Conservation (phyloP, 2,888 invertebrate species). For the Spilosoma lubricipeda region DNA sequence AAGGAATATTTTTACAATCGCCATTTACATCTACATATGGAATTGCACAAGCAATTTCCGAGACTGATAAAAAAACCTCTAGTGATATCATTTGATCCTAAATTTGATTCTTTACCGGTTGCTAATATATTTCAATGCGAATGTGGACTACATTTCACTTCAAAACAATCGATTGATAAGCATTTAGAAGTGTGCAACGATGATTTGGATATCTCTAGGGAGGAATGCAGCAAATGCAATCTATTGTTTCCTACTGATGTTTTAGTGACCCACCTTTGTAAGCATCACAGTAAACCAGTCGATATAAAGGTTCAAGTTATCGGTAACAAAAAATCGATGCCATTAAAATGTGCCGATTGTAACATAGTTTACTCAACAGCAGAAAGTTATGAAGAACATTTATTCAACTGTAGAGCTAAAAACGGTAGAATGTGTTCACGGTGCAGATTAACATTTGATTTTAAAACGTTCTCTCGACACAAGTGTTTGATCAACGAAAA, state of each 20-base stretch:
- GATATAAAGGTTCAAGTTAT: conserved; percentile 31
- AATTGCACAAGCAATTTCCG: conserved; percentile 12
- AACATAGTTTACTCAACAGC: conserved; percentile 7
- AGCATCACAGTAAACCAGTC: conserved; percentile 53
- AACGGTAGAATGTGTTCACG: background rate
- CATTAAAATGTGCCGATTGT: conserved; percentile 21
- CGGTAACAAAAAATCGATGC: background rate
- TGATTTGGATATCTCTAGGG: conserved; percentile 39
- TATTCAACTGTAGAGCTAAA: conserved; percentile 5
- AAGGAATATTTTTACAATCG: conserved; percentile 15
- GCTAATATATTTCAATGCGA: conserved; percentile 53
- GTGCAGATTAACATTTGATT: conserved; percentile 8
- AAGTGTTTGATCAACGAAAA: conserved; percentile 14
- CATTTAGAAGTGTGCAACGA: conserved; percentile 49
- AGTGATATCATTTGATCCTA: conserved; percentile 12
- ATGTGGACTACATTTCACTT: conserved; percentile 61
- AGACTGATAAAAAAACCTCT: conserved; percentile 8
- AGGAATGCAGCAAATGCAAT: conserved; percentile 60
- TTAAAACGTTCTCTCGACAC: background rate
- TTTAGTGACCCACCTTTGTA: conserved; percentile 57
- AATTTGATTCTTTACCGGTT: background rate
- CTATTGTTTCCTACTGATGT: conserved; percentile 56
- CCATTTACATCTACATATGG: background rate
- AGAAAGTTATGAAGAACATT: conserved; percentile 7
- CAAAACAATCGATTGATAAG: conserved; percentile 45